These are phyloP conservation scores for Oreortyx pictus DNA, from an alignment of 2,797 vertebrate species.

Conservation along the genomic window DNA sequence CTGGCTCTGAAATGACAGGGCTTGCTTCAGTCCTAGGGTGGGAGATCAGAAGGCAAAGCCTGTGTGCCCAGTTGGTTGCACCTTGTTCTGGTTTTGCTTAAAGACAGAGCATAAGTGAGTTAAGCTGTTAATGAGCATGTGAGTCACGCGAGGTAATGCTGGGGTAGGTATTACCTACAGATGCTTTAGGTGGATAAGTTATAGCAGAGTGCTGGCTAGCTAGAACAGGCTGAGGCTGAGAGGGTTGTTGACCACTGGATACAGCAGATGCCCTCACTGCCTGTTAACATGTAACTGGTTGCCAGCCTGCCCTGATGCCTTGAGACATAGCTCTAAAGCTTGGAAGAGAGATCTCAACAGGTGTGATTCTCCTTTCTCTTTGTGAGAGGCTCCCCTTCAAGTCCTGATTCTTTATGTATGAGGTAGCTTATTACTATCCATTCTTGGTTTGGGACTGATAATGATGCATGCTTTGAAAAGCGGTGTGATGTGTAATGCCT, in stretches of 20 bases:
- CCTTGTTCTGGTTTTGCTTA: conserved; percentile 10
- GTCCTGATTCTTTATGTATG: neutral
- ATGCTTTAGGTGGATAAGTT: neutral
- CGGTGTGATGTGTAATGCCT: neutral
- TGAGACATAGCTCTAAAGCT: neutral
- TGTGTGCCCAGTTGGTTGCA: neutral
- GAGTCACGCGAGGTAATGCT: neutral
- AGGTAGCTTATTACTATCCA: neutral
- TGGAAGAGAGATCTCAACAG: neutral
- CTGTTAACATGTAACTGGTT: neutral
- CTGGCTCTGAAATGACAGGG: neutral
- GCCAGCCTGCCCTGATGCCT: neutral
- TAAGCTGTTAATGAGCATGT: neutral
- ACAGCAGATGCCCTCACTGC: neutral
- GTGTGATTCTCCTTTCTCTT: neutral
- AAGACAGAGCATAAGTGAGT: neutral
- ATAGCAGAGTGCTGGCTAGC: neutral
- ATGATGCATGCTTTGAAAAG: neutral
- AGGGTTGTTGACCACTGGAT: neutral
- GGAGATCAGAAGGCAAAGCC: neutral
- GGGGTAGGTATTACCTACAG: neutral
- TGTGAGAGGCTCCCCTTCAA: neutral
- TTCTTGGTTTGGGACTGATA: neutral
- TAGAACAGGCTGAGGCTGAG: neutral
- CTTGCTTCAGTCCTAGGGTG: neutral